Percentiles rank a stretch among this genome's conserved stretches.
Evolutionary conservation across 2,797 vertebrate species (phyloP).

Genomic region (Chelidonichthys spinosus): DNA sequence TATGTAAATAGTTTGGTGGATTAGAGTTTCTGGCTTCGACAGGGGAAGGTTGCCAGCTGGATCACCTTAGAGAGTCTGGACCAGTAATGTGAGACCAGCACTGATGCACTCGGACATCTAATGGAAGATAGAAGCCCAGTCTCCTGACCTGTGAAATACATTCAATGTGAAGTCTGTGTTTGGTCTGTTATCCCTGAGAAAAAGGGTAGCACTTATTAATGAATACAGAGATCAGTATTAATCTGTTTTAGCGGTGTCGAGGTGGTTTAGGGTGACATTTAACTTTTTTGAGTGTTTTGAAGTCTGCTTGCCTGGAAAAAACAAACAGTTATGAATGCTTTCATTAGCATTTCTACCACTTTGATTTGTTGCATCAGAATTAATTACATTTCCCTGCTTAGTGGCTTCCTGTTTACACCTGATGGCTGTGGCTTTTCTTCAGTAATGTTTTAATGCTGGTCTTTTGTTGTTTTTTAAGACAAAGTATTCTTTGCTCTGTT

Average conservation of each 20-base stretch:
- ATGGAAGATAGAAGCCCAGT: background rate
- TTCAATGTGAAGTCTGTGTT: no score
- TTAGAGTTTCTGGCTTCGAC: constrained; percentile 5
- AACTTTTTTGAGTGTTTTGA: background rate
- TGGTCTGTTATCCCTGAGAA: no score
- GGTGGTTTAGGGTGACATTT: background rate
- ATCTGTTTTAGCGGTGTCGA: background rate
- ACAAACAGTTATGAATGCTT: background rate
- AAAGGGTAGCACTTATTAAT: no score
- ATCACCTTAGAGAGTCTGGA: background rate
- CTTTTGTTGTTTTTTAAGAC: background rate
- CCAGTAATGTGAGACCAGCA: background rate
- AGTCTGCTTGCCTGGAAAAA: background rate
- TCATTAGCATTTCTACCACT: background rate
- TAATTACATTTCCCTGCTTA: background rate
- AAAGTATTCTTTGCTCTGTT: background rate
- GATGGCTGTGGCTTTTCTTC: background rate
- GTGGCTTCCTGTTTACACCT: constrained; percentile 1
- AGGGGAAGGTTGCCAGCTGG: background rate
- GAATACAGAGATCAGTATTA: no score
- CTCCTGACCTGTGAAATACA: background rate
- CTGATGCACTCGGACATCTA: background rate
- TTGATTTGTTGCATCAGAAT: background rate
- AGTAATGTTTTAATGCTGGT: background rate
- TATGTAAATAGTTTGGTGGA: background rate